Evolutionary conservation across 2,113 vertebrate species (phyloP), one percentile per base, ranked within the genome.

Genomic region (Caracal caracal): DNA sequence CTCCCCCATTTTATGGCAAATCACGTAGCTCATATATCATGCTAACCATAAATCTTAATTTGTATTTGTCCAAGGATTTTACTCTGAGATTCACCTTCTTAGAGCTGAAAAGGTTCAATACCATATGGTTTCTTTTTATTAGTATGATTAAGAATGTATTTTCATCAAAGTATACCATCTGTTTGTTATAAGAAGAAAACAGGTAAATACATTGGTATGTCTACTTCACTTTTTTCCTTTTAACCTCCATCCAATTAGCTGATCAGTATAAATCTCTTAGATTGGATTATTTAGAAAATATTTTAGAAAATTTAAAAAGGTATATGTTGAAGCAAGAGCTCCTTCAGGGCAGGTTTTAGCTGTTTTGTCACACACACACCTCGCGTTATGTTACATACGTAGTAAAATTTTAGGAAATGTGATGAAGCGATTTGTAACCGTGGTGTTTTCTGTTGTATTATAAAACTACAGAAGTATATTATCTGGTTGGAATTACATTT

Each of bases 101-200:
- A 96, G 82, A 97, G 66, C n/a, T 83, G 78, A 88, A 93, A 89
- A 86, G 30, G 6, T 89, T 94, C 37, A 88, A 1, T 94, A 43
- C 61, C 92, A 78, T 95, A 96, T 95, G 86, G 80, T 95, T 96
- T 97, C 49, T 91, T 89, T 95, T 91, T 94, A 83, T 90, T 90
- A 70, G 24, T 94, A 94, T 78, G 81, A 85, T 96, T 78, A 96
- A 83, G 82, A 88, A 82, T 96, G 22, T 85, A 73, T 94, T 93
- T 96, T 93, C 47, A 82, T 97, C 40, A 92, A 94, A 97, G 68
- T 86, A 51, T 81, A 56, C 80, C 66, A 96, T 91, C 66, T 90
- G 37, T 79, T 90, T 88, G 35, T 83, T 82, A 56, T 88, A 92
- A 78, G 51, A 88, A 93, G 68, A 95, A 75, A 96, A 89, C 16